These are phyloP conservation scores for Xiphias gladius DNA, from an alignment of 2,113 vertebrate species.

Conservation along the genomic window DNA sequence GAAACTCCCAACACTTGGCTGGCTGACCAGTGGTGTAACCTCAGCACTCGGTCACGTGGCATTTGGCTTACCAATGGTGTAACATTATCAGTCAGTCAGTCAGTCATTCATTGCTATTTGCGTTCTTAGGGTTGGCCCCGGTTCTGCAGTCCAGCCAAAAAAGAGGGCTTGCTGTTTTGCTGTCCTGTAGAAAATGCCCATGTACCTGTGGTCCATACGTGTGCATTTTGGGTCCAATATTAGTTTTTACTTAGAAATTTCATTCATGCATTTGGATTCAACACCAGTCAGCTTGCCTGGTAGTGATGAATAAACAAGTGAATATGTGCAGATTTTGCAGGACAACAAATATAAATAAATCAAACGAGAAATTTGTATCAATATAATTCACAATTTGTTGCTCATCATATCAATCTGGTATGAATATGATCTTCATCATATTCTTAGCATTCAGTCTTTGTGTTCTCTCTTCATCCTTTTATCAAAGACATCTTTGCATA, in stretches of 20 bases:
- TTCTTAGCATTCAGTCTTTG: slow-evolving; percentile 3
- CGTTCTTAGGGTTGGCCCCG: no score
- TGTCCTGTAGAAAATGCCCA: not conserved
- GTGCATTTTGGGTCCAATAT: not conserved
- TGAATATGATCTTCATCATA: no score
- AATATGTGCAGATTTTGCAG: not conserved
- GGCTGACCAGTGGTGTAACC: no score
- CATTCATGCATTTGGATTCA: not conserved
- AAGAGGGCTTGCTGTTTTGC: not conserved
- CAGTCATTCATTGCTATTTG: no score
- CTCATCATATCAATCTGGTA: not conserved
- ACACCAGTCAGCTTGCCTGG: not conserved
- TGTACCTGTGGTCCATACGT: not conserved
- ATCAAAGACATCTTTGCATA: slow-evolving; percentile 20
- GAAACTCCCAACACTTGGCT: no score
- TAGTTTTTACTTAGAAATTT: not conserved
- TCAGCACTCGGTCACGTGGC: no score
- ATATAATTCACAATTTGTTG: not conserved
- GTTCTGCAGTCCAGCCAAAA: no score
- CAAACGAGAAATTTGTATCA: not conserved
- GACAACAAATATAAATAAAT: not conserved
- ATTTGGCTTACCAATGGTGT: no score
- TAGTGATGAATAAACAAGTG: not conserved
- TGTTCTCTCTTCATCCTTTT: not conserved
- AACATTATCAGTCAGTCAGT: no score